Conservation (phyloP, 2,888 invertebrate species). For the Leuctra nigra region DNA sequence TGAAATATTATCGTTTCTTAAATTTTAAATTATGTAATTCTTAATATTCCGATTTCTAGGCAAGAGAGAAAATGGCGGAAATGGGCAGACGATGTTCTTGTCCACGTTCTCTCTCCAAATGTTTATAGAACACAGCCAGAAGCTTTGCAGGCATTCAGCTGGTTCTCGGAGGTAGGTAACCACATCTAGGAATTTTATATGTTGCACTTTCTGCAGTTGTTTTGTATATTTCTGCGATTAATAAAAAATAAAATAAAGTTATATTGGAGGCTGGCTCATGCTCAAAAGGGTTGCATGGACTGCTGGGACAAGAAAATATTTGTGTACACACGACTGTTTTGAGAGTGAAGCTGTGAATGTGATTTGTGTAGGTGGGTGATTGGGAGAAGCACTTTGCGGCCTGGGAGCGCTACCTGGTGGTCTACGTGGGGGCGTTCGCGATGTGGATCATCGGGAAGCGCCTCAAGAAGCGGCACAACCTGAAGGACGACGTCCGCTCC, state of each 20-base stretch:
- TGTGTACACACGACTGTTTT: too few relatives aligned
- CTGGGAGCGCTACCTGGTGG: constrained; percentile 79
- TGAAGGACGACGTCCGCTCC: constrained; percentile 81
- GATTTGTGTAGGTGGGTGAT: constrained; percentile 58
- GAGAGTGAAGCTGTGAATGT: too few relatives aligned
- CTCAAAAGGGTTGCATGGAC: too few relatives aligned
- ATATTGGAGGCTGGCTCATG: too few relatives aligned
- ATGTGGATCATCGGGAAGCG: constrained; percentile 92
- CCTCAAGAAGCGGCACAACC: constrained; percentile 73
- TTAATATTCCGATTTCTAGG: too few relatives aligned
- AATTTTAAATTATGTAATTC: too few relatives aligned
- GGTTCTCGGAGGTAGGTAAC: constrained; percentile 75
- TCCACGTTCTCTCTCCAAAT: constrained; percentile 93
- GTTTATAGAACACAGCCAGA: constrained; percentile 84
- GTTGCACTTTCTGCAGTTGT: too few relatives aligned
- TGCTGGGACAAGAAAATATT: too few relatives aligned
- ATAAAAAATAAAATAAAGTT: too few relatives aligned
- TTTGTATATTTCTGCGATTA: too few relatives aligned
- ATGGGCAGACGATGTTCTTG: constrained; percentile 89
- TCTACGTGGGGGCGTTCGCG: constrained; percentile 86
- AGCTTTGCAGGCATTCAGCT: constrained; percentile 84
- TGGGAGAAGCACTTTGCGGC: constrained; percentile 85
- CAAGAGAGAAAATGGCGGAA: constrained; percentile 91
- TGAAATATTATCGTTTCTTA: too few relatives aligned
- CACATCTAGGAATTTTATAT: too few relatives aligned